Percentiles rank a stretch among this genome's conserved stretches.
These are phyloP conservation scores for Micrastur ruficollis DNA, from an alignment of 2,797 vertebrate species.

Conservation along the genomic window DNA sequence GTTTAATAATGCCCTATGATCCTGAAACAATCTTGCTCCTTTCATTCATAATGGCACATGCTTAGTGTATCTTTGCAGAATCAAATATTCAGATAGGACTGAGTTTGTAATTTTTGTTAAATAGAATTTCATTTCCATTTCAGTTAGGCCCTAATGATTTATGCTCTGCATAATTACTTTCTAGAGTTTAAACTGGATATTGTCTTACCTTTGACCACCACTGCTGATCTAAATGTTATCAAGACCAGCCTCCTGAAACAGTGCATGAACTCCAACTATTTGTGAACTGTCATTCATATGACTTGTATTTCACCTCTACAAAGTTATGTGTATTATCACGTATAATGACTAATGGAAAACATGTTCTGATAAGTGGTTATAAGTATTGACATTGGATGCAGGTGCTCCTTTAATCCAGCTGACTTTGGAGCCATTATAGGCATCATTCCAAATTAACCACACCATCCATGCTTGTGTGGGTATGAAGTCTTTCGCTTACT, in stretches of 20 bases:
- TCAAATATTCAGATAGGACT: background rate
- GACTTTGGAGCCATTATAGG: background rate
- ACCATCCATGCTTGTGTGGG: background rate
- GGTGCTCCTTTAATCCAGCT: background rate
- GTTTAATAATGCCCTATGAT: background rate
- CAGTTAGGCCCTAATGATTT: background rate
- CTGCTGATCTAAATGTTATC: background rate
- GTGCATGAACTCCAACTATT: background rate
- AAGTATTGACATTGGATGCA: background rate
- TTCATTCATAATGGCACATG: background rate
- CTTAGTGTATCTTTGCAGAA: background rate
- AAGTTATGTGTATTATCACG: background rate
- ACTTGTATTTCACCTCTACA: background rate
- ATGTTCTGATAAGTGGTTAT: background rate
- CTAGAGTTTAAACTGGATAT: background rate
- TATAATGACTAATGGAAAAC: background rate
- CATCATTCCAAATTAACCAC: background rate
- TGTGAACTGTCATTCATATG: background rate
- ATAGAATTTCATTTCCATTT: background rate
- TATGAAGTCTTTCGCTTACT: background rate
- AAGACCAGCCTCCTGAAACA: background rate
- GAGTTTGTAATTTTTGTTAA: background rate
- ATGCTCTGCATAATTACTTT: background rate
- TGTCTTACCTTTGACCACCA: background rate
- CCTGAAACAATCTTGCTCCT: background rate